A percentile compares a stretch with the other conserved stretches of the same genome.
Conservation (phyloP, 2,113 vertebrate genomes). For the Meles meles region DNA sequence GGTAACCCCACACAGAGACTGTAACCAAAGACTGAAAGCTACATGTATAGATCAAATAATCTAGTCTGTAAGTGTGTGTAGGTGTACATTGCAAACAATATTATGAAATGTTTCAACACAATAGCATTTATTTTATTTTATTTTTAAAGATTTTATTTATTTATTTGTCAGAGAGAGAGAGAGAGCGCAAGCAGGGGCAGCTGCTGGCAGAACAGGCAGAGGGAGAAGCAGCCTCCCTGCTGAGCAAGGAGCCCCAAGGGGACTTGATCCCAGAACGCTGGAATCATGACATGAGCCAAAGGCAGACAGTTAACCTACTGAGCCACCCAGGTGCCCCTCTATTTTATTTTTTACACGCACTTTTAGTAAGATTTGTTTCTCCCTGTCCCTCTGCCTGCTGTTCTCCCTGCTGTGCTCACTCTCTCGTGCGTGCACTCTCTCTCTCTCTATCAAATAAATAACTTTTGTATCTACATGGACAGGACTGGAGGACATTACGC, state of each 20-base stretch:
- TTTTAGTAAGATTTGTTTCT: too few species aligned
- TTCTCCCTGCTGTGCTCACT: too few species aligned
- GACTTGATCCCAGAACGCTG: too few species aligned
- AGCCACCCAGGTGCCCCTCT: too few species aligned
- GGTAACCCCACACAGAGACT: background rate
- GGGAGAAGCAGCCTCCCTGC: background rate
- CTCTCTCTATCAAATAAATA: too few species aligned
- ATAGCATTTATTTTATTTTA: background rate
- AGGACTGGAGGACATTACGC: too few species aligned
- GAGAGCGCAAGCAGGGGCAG: background rate
- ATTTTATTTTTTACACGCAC: too few species aligned
- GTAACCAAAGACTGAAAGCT: background rate
- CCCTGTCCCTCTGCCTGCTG: too few species aligned
- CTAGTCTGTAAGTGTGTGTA: background rate
- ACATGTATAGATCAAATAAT: background rate
- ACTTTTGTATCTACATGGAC: too few species aligned
- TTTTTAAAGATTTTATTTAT: background rate
- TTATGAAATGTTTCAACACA: background rate
- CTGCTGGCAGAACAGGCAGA: background rate
- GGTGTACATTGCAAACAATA: background rate
- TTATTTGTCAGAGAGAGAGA: background rate
- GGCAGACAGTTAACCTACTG: too few species aligned
- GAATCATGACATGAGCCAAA: too few species aligned
- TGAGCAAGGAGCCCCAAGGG: too few species aligned
- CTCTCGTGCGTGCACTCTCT: accelerated